Percentiles rank a stretch among this genome's conserved stretches.
These are phyloP conservation scores for Vidua macroura DNA, from an alignment of 2,113 vertebrate genomes.

Conservation along the genomic window DNA sequence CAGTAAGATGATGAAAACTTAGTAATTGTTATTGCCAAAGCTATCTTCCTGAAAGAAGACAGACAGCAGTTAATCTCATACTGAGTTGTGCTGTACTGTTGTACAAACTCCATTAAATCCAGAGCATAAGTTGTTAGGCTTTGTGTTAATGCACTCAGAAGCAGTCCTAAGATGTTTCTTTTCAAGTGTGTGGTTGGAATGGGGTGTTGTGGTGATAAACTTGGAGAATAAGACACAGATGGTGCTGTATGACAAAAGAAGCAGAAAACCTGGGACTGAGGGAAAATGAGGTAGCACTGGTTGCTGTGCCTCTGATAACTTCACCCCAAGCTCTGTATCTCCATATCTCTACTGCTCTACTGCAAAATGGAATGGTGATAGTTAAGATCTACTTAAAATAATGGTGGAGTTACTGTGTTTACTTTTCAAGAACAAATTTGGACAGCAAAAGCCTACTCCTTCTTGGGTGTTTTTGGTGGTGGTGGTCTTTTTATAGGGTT, in stretches of 20 bases:
- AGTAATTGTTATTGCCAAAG: not conserved
- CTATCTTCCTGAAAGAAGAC: not conserved
- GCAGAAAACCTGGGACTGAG: not conserved
- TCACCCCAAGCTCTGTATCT: not conserved
- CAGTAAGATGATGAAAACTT: not conserved
- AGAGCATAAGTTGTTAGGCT: not conserved
- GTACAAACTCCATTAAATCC: not conserved
- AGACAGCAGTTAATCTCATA: not conserved
- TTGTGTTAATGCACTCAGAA: not conserved
- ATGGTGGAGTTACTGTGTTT: not conserved
- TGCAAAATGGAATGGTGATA: not conserved
- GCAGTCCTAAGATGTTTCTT: not conserved
- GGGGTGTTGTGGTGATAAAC: not conserved
- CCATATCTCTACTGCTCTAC: not conserved
- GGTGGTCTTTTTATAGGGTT: no score
- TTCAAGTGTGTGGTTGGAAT: not conserved
- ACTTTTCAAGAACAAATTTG: not conserved
- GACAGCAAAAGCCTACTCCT: not conserved
- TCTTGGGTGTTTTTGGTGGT: not conserved
- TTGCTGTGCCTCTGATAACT: not conserved
- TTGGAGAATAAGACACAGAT: not conserved
- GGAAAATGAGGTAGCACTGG: not conserved
- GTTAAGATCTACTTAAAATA: not conserved
- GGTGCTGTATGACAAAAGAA: not conserved
- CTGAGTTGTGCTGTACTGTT: not conserved